A percentile compares a stretch with the other conserved stretches of the same genome.
Evolutionary conservation across 2,797 vertebrate species (phyloP).

Genomic region (Sebastolobus altivelis): DNA sequence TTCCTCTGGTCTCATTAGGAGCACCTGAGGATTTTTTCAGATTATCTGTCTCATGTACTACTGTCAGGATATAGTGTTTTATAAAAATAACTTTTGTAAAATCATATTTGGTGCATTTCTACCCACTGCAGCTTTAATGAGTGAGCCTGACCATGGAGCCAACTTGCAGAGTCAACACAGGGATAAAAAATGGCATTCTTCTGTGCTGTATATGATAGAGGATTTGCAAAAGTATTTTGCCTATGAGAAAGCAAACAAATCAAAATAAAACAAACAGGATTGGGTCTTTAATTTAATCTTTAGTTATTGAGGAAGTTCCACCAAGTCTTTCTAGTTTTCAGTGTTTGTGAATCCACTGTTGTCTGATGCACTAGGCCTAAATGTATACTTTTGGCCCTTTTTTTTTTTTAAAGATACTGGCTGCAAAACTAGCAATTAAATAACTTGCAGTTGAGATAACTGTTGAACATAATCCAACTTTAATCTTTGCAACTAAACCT

Average conservation of each 20-base stretch:
- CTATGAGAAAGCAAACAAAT: slow-evolving; percentile 2
- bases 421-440: not conserved
- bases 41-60: too few relatives aligned
- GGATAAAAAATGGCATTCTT: not conserved
- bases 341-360: not conserved
- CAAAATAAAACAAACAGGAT: not conserved
- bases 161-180: not conserved
- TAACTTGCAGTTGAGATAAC: not conserved
- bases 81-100: too few relatives aligned
- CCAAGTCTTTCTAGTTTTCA: not conserved
- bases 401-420: not conserved
- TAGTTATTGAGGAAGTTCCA: not conserved
- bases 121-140: too few relatives aligned
- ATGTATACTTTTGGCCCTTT: not conserved
- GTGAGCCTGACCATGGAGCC: not conserved
- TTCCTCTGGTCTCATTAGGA: too few relatives aligned
- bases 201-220: slow-evolving; percentile 2
- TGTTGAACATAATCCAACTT: slow-evolving; percentile 30
- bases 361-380: not conserved
- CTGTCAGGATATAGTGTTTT: too few relatives aligned
- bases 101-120: too few relatives aligned
- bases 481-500: slow-evolving; percentile 10
- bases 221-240: not conserved
- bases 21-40: too few relatives aligned
- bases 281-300: not conserved